These are phyloP conservation scores for Caenorhabditis japonica DNA, from an alignment of 2,888 invertebrate species.

Conservation along the genomic window DNA sequence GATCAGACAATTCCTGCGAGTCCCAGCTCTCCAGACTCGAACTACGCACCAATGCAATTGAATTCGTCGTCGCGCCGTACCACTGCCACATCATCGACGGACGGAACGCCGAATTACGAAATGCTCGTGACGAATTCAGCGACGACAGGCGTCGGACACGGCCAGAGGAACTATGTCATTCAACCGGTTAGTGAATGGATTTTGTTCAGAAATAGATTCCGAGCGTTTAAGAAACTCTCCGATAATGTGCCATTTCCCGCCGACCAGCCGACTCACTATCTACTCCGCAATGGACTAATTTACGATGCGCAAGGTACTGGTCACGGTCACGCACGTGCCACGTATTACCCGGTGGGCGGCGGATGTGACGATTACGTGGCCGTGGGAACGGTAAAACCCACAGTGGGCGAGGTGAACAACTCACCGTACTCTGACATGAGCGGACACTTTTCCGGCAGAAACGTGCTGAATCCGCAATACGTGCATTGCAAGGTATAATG, in stretches of 20 bases:
- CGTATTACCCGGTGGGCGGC: constrained; percentile 46
- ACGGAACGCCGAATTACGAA: constrained; percentile 27
- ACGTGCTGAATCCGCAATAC: constrained; percentile 48
- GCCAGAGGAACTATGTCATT: constrained; percentile 13
- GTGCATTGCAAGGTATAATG: constrained; percentile 41
- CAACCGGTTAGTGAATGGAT: constrained; percentile 21
- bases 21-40: constrained; percentile 38
- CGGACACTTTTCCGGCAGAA: constrained; percentile 7
- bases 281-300: constrained; percentile 23
- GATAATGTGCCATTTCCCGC: constrained; percentile 19
- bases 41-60: constrained; percentile 19
- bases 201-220: background rate
- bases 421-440: constrained; percentile 29
- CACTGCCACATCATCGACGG: constrained; percentile 32
- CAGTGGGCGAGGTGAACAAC: constrained; percentile 41
- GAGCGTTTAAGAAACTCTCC: constrained; percentile 20
- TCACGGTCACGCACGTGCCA: background rate
- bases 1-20: constrained; percentile 44
- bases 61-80: constrained; percentile 19
- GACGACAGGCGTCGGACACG: constrained; percentile 18
- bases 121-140: constrained; percentile 11
- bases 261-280: constrained; percentile 44
- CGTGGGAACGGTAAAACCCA: constrained; percentile 11
- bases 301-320: constrained; percentile 21
- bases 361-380: constrained; percentile 43